Percentiles rank a stretch among this genome's conserved stretches.
Evolutionary conservation across 2,888 invertebrate genomes (phyloP).

Genomic region (Dione juno): DNA sequence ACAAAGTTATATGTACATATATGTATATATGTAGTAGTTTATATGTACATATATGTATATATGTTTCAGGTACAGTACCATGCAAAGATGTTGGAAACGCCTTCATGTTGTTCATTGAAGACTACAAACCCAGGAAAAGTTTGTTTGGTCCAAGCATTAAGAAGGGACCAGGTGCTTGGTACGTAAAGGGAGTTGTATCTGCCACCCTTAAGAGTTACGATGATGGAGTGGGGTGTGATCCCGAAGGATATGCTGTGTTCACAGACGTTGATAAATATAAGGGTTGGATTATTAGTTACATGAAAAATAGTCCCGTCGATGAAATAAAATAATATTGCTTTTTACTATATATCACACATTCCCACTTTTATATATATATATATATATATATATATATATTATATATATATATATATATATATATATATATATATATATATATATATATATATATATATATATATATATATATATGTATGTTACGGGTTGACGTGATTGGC

Average conservation of each 20-base stretch:
- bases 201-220: conserved; percentile 51
- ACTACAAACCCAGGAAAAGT: neutral
- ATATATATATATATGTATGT: too few species aligned
- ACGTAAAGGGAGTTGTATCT: conserved; percentile 60
- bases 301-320: neutral
- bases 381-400: too few species aligned
- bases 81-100: conserved; percentile 81
- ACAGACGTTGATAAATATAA: conserved; percentile 64
- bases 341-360: too few species aligned
- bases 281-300: conserved; percentile 52
- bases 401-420: too few species aligned
- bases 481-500: too few species aligned
- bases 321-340: neutral
- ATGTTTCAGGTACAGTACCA: conserved; percentile 64
- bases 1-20: too few species aligned
- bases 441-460: too few species aligned
- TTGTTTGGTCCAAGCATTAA: conserved; percentile 11
- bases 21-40: neutral
- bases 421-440: too few species aligned
- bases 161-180: conserved; percentile 52
- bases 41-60: neutral
- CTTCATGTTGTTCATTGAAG: conserved; percentile 59
- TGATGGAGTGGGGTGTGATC: conserved; percentile 62
- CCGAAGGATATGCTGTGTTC: conserved; percentile 69
- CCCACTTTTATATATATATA: too few species aligned